Evolutionary conservation across 2,113 vertebrate species (phyloP).

Genomic region (Lophochroa leadbeateri): DNA sequence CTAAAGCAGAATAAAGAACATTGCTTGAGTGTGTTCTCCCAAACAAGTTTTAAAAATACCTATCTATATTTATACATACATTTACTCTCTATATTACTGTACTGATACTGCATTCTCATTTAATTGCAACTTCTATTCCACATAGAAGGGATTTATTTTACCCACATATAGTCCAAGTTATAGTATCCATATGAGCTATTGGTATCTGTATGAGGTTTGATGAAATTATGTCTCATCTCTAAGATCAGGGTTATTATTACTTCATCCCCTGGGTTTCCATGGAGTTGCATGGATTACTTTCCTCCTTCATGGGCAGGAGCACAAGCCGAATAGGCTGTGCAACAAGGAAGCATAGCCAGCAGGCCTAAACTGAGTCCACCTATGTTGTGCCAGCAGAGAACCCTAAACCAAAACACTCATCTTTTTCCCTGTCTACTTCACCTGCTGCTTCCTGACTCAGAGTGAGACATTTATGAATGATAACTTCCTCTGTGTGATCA

Average conservation of each 20-base stretch:
- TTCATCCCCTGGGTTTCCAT: not conserved
- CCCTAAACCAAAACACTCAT: not conserved
- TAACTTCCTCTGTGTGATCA: not conserved
- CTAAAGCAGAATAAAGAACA: not conserved
- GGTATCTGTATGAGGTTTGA: not conserved
- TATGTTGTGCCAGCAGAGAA: not conserved
- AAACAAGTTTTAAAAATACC: not conserved
- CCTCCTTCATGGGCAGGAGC: not conserved
- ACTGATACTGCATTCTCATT: not conserved
- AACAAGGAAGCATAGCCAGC: not conserved
- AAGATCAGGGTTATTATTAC: not conserved
- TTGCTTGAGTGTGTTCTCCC: not conserved
- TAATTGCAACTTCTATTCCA: not conserved
- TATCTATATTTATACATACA: not conserved
- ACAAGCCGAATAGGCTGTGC: not conserved
- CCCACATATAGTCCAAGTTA: not conserved
- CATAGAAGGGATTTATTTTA: not conserved
- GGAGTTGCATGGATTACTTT: not conserved
- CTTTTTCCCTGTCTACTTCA: not conserved
- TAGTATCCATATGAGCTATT: not conserved
- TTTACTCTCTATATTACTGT: not conserved
- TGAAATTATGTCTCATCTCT: not conserved
- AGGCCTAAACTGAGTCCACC: not conserved
- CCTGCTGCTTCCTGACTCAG: not conserved
- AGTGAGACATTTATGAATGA: not conserved